Evolutionary conservation across 2,113 vertebrate genomes (phyloP), one percentile per base, ranked within the genome.

Genomic region (Semicossyphus pulcher): DNA sequence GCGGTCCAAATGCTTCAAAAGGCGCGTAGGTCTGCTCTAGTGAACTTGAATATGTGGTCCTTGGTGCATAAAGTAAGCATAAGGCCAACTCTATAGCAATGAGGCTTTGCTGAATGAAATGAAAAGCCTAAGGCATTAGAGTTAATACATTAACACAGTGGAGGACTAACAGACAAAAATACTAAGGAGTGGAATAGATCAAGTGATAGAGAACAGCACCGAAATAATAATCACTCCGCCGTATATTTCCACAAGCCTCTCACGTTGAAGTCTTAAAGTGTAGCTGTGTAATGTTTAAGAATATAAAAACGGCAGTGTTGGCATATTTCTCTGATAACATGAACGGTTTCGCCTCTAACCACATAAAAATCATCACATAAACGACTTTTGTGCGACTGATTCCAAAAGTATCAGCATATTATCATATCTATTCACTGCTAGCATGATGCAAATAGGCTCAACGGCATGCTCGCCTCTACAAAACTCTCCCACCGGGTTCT

Each of bases 401-500:
- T 87, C 83, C 73, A 80, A n/a, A 83, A 85, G 77, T 81, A 90
- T 86, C 85, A 78, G 63, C 86, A 87, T 77, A 91, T 93, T 88
- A 89, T 91, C 86, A 84, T 81, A 81, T 90, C 86, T 82, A 85
- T 91, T 92, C 89, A 85, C 63, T 75, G 69, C 87, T 81, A 78
- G 84, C 80, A 74, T 86, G 89, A 94, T 92, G 88, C 91, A 91
- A 94, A 93, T 91, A 71, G 79, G 79, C 87, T 91, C 91, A 88
- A 86, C 76, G 81, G 80, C 78, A 69, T 80, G 79, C 89, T 82
- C 76, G 83, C 88, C 72, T 86, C 84, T 78, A 92, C 90, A 92
- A 94, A 94, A 92, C 91, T 92, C 90, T 93, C 93, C 92, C 93
- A 78, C 86, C 87, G 90, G 92, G 87, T 87, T 87, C 60, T 81